Evolutionary conservation across 2,797 vertebrate species (phyloP).

Genomic region (Danio choprae): DNA sequence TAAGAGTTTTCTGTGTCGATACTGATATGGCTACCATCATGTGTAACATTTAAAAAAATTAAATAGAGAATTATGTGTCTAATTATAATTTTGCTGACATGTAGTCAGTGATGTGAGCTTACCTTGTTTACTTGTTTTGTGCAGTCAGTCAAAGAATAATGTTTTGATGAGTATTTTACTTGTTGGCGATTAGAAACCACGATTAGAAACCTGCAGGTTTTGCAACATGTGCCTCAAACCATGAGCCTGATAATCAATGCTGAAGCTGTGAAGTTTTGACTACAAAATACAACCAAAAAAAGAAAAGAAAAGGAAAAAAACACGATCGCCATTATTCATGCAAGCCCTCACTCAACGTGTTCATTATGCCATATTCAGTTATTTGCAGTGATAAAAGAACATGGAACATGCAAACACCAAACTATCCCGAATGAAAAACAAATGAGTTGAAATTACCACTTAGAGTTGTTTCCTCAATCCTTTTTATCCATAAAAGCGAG

Average conservation of each 20-base stretch:
- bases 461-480: constrained; percentile 33
- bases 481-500: constrained; percentile 46
- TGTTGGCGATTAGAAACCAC: too few relatives aligned
- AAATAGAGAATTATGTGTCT: too few relatives aligned
- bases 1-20: too few relatives aligned
- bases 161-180: not conserved
- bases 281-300: not conserved
- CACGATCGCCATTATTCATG: not conserved
- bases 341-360: not conserved
- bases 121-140: not conserved
- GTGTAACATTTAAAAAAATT: too few relatives aligned
- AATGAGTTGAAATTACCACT: constrained; percentile 44
- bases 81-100: too few relatives aligned
- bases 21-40: too few relatives aligned
- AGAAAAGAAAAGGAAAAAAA: not conserved
- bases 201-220: constrained; percentile 5
- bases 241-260: not conserved
- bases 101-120: too few relatives aligned
- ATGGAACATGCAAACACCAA: constrained; percentile 27
- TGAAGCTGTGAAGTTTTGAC: constrained; percentile 18
- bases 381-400: constrained; percentile 23
- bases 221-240: not conserved
- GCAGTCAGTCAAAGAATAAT: not conserved
- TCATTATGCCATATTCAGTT: not conserved
- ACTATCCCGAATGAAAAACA: constrained; percentile 31